A percentile compares a stretch with the other conserved stretches of the same genome.
phyloP scores from a whole-genome alignment of 1,140 invertebrate species.

The Conus ventricosus region DNA sequence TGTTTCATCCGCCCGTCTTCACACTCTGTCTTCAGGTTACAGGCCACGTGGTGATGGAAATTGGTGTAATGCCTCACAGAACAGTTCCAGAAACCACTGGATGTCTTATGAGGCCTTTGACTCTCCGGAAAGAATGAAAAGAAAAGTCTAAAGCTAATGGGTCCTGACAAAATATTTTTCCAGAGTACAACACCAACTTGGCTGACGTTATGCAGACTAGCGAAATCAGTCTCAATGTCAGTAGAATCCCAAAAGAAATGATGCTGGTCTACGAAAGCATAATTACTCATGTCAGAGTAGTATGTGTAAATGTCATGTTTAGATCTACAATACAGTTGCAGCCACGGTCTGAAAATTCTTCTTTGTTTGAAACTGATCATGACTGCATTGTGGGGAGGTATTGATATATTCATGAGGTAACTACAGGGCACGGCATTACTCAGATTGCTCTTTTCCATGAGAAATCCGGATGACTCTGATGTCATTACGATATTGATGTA shows the following conservation, averaged over 20 bases:
- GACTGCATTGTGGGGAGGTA: too few relatives aligned
- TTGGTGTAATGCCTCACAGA: background rate
- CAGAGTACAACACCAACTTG: background rate
- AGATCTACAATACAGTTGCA: too few relatives aligned
- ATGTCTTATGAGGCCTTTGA: background rate
- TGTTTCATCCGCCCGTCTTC: background rate
- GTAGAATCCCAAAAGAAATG: background rate
- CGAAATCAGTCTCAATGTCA: background rate
- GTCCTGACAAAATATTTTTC: too few relatives aligned
- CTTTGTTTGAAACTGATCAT: too few relatives aligned
- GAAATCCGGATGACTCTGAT: background rate
- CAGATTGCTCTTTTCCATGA: background rate
- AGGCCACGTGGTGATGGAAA: constrained; percentile 1
- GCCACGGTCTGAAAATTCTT: too few relatives aligned
- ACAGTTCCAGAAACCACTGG: background rate
- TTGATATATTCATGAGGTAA: background rate
- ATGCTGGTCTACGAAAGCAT: too few relatives aligned
- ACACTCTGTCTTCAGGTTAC: constrained; percentile 6
- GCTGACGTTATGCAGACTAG: background rate
- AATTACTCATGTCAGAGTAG: too few relatives aligned
- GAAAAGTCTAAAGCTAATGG: background rate
- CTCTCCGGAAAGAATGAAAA: background rate
- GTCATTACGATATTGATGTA: background rate
- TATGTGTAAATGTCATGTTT: too few relatives aligned
- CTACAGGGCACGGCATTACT: background rate